A percentile compares a stretch with the other conserved stretches of the same genome.
phyloP scores from a whole-genome alignment of 2,888 invertebrate genomes.

The Diarsia rubi region DNA sequence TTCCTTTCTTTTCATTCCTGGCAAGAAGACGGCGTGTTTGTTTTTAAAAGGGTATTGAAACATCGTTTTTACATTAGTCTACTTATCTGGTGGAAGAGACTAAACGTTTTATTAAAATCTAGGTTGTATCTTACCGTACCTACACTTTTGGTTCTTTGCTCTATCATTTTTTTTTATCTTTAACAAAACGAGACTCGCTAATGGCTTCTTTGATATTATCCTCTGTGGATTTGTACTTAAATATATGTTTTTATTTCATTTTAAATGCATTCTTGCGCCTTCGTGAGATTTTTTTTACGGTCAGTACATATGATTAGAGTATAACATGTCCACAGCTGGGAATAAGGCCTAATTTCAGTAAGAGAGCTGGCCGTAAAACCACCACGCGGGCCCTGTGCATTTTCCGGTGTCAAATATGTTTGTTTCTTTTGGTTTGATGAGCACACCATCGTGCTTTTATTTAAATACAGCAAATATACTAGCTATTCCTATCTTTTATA shows the following conservation, averaged over 20 bases:
- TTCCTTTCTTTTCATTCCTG: neutral
- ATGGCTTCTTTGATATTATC: neutral
- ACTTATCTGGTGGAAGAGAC: neutral
- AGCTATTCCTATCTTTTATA: too few relatives aligned
- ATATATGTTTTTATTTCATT: neutral
- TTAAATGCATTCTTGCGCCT: neutral
- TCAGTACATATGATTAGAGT: neutral
- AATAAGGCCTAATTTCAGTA: neutral
- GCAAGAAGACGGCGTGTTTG: neutral
- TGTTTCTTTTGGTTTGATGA: neutral
- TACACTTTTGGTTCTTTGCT: neutral
- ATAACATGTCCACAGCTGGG: neutral
- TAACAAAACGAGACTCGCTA: neutral
- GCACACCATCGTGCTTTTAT: too few relatives aligned
- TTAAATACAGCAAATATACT: neutral
- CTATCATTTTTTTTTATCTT: neutral
- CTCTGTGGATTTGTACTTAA: neutral
- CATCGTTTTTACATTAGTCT: constrained; percentile 36
- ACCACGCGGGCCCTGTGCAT: neutral
- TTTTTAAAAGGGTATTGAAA: neutral
- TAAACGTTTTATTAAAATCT: neutral
- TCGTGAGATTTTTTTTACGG: neutral
- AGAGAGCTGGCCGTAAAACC: neutral
- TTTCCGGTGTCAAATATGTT: neutral
- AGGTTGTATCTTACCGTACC: neutral